Conservation (phyloP, 2,113 vertebrate genomes). For the Chiloscyllium plagiosum region DNA sequence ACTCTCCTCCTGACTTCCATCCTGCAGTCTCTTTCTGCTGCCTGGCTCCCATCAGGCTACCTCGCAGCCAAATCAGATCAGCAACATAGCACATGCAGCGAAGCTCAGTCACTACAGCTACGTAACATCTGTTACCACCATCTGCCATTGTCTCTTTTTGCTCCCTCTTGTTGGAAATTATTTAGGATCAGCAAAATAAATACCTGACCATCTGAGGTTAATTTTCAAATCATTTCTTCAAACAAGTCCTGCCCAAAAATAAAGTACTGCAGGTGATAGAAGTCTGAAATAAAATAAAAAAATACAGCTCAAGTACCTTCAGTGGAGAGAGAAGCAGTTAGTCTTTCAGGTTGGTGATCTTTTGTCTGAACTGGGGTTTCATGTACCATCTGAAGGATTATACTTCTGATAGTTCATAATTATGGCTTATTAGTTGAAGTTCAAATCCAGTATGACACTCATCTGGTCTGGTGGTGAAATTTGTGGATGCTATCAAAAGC, state of each 20-base stretch:
- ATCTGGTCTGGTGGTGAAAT: background rate
- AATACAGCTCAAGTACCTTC: too few relatives aligned
- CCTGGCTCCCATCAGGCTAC: background rate
- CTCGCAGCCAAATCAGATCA: background rate
- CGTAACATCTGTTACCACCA: constrained; percentile 5
- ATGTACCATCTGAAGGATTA: background rate
- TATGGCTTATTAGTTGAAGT: background rate
- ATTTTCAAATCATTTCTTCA: background rate
- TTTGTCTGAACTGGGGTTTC: background rate
- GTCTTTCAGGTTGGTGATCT: background rate
- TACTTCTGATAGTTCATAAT: background rate
- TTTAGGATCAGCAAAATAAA: background rate
- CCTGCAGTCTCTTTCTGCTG: background rate
- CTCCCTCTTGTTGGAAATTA: background rate
- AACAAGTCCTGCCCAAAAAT: too few relatives aligned
- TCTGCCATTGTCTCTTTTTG: background rate
- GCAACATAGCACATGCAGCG: background rate
- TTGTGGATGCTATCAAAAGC: background rate
- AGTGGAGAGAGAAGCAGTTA: too few relatives aligned
- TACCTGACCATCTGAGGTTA: background rate
- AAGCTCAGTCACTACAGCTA: background rate
- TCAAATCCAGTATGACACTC: background rate
- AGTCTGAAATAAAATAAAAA: too few relatives aligned
- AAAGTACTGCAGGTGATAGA: too few relatives aligned
- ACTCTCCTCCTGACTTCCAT: background rate